These are phyloP conservation scores for Rhagoletis pomonella DNA, from an alignment of 1,140 invertebrate genomes.

Conservation along the genomic window DNA sequence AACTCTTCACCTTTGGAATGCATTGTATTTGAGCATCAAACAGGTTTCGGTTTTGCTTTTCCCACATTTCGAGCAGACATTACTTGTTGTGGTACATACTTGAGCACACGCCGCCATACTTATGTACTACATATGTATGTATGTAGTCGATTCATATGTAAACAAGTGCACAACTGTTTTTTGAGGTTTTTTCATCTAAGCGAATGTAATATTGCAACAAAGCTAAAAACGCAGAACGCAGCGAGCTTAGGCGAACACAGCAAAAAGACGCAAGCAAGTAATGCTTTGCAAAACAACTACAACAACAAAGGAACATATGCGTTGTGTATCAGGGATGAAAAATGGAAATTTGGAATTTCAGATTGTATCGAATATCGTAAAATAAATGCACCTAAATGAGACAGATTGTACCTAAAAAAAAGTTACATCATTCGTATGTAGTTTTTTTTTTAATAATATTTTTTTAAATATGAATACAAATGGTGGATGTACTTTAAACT, in stretches of 20 bases:
- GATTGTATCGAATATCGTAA: no score
- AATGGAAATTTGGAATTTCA: no score
- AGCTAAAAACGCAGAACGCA: not conserved
- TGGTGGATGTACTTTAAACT: no score
- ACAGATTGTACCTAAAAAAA: no score
- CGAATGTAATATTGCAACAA: slow-evolving; percentile 19
- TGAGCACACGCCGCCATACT: no score
- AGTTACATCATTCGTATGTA: no score
- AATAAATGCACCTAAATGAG: no score
- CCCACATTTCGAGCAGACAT: not conserved
- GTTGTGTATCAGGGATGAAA: no score
- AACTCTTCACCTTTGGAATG: not conserved
- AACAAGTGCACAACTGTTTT: not conserved
- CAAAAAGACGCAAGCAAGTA: not conserved
- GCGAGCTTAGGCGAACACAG: not conserved
- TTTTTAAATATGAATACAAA: no score
- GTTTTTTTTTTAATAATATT: no score
- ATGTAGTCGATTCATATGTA: not conserved
- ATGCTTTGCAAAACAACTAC: not conserved
- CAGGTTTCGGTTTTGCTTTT: no score
- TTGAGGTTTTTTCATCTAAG: not conserved
- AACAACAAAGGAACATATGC: not conserved
- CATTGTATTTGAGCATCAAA: not conserved
- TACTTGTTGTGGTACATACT: not conserved
- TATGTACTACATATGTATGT: no score